Percentiles rank a stretch among this genome's conserved stretches.
phyloP scores from a whole-genome alignment of 2,113 vertebrate genomes.

The Octodon degus region DNA sequence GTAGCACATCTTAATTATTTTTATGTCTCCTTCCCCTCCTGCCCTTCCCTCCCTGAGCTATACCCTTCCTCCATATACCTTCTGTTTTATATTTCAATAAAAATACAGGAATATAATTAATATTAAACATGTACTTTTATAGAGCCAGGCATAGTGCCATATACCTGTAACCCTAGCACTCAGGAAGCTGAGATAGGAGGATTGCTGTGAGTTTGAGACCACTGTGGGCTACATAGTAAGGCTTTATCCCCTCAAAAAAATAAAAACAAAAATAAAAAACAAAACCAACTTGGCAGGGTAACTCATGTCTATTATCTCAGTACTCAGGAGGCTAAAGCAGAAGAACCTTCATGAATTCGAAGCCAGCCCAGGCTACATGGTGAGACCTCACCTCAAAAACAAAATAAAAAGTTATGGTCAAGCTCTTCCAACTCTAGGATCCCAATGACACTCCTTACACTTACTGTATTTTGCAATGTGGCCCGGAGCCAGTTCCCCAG shows the following conservation, averaged over 20 bases:
- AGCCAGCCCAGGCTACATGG: background rate
- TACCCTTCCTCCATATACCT: background rate
- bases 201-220: background rate
- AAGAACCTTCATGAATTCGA: background rate
- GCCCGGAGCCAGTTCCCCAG: slow-evolving; percentile 61
- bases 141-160: background rate
- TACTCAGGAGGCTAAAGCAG: background rate
- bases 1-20: background rate
- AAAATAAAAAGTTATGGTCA: background rate
- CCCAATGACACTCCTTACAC: slow-evolving; percentile 29
- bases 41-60: background rate
- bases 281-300: background rate
- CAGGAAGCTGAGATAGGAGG: background rate
- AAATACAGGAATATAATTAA: slow-evolving; percentile 93
- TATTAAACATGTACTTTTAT: slow-evolving; percentile 91
- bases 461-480: slow-evolving; percentile 53
- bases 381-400: background rate
- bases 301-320: background rate
- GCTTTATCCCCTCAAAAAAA: no score
- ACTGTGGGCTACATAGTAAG: background rate
- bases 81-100: slow-evolving; percentile 93
- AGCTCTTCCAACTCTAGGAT: slow-evolving; percentile 50
- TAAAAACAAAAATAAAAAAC: background rate
- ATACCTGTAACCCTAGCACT: background rate
- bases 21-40: background rate